Percentiles rank a stretch among this genome's conserved stretches.
Conservation (phyloP, 1,140 invertebrate species). For the Lamellibrachia luymesi region DNA sequence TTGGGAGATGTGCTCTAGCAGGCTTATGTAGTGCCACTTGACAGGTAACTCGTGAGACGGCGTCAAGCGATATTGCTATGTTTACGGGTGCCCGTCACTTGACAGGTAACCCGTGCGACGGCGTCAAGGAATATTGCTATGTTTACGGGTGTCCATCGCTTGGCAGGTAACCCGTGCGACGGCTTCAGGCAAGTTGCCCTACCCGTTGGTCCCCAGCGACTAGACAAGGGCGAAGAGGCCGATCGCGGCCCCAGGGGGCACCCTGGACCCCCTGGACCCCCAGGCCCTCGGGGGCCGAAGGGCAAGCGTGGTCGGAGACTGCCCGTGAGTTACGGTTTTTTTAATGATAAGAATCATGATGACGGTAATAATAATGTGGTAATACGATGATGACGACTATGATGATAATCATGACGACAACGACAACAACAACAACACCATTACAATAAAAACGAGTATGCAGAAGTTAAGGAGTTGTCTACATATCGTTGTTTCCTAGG, state of each 20-base stretch:
- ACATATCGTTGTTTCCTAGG: background rate
- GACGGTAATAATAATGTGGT: background rate
- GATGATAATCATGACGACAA: background rate
- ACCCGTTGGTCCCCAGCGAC: background rate
- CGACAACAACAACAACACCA: background rate
- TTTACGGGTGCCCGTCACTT: too few relatives aligned
- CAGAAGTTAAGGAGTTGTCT: background rate
- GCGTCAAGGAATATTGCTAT: background rate
- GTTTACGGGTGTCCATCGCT: background rate
- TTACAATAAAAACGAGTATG: background rate
- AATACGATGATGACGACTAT: background rate
- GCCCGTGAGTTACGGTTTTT: background rate
- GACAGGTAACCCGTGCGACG: too few relatives aligned
- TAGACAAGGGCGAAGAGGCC: background rate
- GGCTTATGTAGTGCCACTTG: too few relatives aligned
- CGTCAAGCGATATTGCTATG: too few relatives aligned
- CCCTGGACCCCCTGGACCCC: background rate
- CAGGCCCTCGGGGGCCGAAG: background rate
- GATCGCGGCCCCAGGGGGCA: background rate
- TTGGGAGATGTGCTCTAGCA: too few relatives aligned
- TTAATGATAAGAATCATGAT: background rate
- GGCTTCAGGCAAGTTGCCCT: background rate
- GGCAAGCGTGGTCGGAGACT: background rate
- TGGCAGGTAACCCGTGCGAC: background rate
- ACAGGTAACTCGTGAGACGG: too few relatives aligned